These are phyloP conservation scores for Forbesichthys agassizii DNA, from an alignment of 2,113 vertebrate species.

Conservation along the genomic window DNA sequence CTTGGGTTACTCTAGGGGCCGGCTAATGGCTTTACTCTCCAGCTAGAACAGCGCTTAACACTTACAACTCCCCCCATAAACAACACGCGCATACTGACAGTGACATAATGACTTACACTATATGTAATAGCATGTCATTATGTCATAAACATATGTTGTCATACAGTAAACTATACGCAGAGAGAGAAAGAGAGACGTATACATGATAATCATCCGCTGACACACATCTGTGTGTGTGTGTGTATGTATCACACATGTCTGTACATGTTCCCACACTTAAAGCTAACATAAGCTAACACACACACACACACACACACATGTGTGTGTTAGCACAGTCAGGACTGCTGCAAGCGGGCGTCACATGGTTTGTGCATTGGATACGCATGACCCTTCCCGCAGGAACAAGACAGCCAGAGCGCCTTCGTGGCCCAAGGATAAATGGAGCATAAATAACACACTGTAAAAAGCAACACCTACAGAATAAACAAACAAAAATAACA, in stretches of 20 bases:
- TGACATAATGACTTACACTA: background rate
- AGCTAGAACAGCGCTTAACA: conserved; percentile 72
- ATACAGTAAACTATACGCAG: background rate
- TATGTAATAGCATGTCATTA: background rate
- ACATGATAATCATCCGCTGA: background rate
- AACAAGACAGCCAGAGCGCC: conserved; percentile 55
- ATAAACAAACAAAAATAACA: conserved; percentile 30
- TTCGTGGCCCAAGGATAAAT: conserved; percentile 59
- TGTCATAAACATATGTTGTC: background rate
- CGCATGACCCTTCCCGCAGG: conserved; percentile 44
- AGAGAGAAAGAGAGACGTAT: background rate
- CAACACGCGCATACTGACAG: conserved; percentile 44
- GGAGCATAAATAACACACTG: conserved; percentile 68
- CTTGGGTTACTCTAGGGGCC: conserved; percentile 68
- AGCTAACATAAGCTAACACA: conserved; percentile 1
- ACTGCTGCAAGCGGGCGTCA: conserved; percentile 32
- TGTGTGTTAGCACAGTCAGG: conserved; percentile 55
- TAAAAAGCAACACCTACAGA: conserved; percentile 61
- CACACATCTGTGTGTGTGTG: too few species aligned
- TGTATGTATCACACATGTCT: background rate
- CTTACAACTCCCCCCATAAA: conserved; percentile 67
- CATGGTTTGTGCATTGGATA: background rate
- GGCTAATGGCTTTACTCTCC: conserved; percentile 73
- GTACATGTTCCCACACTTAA: background rate
- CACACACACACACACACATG: conserved; percentile 18